Evolutionary conservation across 2,888 invertebrate species (phyloP), one percentile per base, ranked within the genome.

Genomic region (Tenthredo mesomela): DNA sequence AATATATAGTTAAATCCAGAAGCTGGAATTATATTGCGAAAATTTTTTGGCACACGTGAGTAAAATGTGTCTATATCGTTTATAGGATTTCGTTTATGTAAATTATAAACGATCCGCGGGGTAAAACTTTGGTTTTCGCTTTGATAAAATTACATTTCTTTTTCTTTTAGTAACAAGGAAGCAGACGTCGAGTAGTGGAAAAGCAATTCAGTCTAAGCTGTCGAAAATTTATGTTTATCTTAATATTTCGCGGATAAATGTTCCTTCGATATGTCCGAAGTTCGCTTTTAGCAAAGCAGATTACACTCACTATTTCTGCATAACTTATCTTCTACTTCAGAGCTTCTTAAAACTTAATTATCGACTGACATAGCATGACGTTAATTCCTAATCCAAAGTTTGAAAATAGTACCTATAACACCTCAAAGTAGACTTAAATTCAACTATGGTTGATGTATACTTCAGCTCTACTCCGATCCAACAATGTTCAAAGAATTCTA

Each of bases 81-180:
- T 73, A 73, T 43, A 43, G 71, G 71, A 43, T 73, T 73, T 73
- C 71, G 71, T 43, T 73, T 43, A 73, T 21, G 43, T 33, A 29
- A 67, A 67, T 54, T 67, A 33, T 18, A 33, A 73, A 73, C 40
- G 71, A 43, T 25, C n/a, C 40, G 6, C 15, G 18, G 67, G 33
- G 33, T 15, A 67, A 61, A 47, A 61, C 10, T 61, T 61, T 61
- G 21, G 10, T 61, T 25, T 25, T 25, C 21, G 3, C 12, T 61
- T 61, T 25, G 10, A 7, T 12, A 25, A 12, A 25, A 61, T 25
- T 5, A 61, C 61, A 12, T 7, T 61, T 21, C 12, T 61, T 9
- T 21, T 21, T 25, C 9, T 21, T 12, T 3, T 12, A 7, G 12
- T 21, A 61, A 25, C 21, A 25, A 61, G 61, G 25, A 61, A 61